Percentiles rank a stretch among this genome's conserved stretches.
Evolutionary conservation across 2,113 vertebrate genomes (phyloP).

Genomic region (Furnarius figulus): DNA sequence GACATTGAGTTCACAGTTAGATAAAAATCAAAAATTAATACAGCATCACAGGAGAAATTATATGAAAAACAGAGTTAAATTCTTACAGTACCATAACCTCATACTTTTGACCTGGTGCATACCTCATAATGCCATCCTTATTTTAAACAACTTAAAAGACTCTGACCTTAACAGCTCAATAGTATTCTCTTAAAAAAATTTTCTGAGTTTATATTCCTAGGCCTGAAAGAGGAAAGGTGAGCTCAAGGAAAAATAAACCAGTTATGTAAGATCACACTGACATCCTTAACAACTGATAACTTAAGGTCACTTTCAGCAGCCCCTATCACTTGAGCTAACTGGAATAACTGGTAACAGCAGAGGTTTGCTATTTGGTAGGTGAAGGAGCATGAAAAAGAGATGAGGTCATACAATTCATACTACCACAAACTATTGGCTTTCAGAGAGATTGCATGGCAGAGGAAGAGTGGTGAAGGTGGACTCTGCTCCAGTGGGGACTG

Average conservation of each 20-base stretch:
- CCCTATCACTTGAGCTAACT: slow-evolving; percentile 5
- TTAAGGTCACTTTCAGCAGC: slow-evolving; percentile 23
- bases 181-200: slow-evolving; percentile 14
- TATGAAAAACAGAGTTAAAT: neutral
- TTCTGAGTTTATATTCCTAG: slow-evolving; percentile 4
- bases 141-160: slow-evolving; percentile 7
- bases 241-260: neutral
- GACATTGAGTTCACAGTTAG: neutral
- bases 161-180: slow-evolving; percentile 3
- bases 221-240: slow-evolving; percentile 24
- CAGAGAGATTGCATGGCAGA: neutral
- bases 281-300: neutral
- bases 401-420: neutral
- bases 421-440: neutral
- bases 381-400: neutral
- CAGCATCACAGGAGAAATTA: neutral
- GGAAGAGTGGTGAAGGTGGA: neutral
- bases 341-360: slow-evolving; percentile 19
- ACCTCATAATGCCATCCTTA: neutral
- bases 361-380: neutral
- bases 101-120: neutral
- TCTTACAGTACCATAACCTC: neutral
- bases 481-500: neutral
- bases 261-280: neutral
- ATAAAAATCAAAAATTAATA: neutral